Conservation (phyloP, 2,797 vertebrate species). For the Falco novaeseelandiae region DNA sequence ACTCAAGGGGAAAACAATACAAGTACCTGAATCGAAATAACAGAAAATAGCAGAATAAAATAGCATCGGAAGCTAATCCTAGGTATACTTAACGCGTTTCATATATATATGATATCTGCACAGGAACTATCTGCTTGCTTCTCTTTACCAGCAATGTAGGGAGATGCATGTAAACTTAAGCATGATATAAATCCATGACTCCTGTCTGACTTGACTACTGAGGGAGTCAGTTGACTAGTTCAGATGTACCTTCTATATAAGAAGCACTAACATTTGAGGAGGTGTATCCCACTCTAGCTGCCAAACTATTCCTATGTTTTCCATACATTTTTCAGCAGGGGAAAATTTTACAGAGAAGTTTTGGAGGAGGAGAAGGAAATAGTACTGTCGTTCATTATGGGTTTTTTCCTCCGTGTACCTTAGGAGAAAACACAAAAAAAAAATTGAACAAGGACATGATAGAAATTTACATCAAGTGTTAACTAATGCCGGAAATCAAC, state of each 20-base stretch:
- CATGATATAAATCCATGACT: background rate
- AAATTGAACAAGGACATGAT: background rate
- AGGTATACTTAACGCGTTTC: background rate
- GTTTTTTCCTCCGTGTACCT: background rate
- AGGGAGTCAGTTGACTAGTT: background rate
- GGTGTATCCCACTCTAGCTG: background rate
- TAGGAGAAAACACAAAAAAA: background rate
- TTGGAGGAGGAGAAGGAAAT: background rate
- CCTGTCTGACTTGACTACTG: background rate
- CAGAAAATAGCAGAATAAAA: background rate
- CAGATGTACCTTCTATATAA: background rate
- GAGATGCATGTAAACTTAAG: background rate
- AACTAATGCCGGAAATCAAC: background rate
- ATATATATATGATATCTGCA: background rate
- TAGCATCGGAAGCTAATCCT: background rate
- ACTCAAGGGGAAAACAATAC: background rate
- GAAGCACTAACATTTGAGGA: background rate
- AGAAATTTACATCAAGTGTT: background rate
- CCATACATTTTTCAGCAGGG: background rate
- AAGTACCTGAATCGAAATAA: background rate
- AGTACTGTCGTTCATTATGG: background rate
- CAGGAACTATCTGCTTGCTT: background rate
- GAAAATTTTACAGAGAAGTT: background rate
- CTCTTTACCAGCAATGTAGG: background rate
- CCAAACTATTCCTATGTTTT: background rate